Evolutionary conservation across 2,797 vertebrate species (phyloP).

Genomic region (Fistularia commersonii): DNA sequence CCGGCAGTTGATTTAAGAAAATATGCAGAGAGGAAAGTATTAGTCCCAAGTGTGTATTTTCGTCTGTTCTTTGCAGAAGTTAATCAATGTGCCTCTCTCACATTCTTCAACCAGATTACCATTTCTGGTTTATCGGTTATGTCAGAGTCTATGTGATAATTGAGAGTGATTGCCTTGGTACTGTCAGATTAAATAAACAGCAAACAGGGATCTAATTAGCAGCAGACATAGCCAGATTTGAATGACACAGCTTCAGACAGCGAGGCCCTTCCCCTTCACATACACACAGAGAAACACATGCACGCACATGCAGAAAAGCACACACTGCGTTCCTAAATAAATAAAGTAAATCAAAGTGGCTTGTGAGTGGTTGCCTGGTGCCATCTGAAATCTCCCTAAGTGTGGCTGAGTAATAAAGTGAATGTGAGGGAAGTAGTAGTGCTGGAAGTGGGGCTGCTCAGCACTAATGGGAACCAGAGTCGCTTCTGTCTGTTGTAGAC

Average conservation of each 20-base stretch:
- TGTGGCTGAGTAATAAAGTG: slow-evolving; percentile 79
- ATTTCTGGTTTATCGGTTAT: slow-evolving; percentile 67
- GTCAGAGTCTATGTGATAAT: slow-evolving; percentile 70
- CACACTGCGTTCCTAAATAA: slow-evolving; percentile 60
- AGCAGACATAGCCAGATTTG: slow-evolving; percentile 63
- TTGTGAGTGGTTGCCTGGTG: slow-evolving; percentile 65
- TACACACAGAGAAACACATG: slow-evolving; percentile 7
- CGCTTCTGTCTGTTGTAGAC: slow-evolving; percentile 72
- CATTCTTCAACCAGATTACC: slow-evolving; percentile 28
- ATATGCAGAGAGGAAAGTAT: slow-evolving; percentile 7
- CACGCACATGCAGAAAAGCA: slow-evolving; percentile 19
- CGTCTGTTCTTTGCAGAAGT: slow-evolving; percentile 27
- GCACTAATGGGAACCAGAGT: slow-evolving; percentile 79
- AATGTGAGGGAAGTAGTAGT: slow-evolving; percentile 70
- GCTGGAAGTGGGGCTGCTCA: slow-evolving; percentile 64
- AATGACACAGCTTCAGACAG: slow-evolving; percentile 62
- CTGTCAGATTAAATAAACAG: slow-evolving; percentile 76
- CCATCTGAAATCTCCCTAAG: slow-evolving; percentile 75
- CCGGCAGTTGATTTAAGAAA: slow-evolving; percentile 24
- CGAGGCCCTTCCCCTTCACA: slow-evolving; percentile 24
- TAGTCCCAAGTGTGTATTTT: slow-evolving; percentile 30
- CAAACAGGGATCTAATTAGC: slow-evolving; percentile 71
- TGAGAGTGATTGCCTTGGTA: slow-evolving; percentile 67
- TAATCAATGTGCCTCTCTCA: slow-evolving; percentile 38
- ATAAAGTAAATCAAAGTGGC: slow-evolving; percentile 75